Base-by-base conservation (phyloP, 2,888 invertebrate species). In the Amphipyra tragopoginis region DNA sequence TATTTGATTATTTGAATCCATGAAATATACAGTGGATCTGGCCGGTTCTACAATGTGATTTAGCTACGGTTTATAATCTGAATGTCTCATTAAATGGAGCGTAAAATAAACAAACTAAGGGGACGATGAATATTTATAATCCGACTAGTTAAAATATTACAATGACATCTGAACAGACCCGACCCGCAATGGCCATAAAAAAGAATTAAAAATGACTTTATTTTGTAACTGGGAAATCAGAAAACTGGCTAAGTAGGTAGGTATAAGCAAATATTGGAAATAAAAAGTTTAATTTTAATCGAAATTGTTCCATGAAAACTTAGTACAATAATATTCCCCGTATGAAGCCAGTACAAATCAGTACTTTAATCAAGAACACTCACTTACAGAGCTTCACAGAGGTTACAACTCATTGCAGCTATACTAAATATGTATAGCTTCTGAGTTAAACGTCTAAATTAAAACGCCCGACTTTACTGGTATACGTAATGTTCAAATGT, bases 401-500 rank as follows among this genome's bases (percentile, higher is more conserved):
- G 14, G 39, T 34, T 29, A 40, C 15, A 53, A 64, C 42, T 49
- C 49, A 59, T 63, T 69, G 43, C 36, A 5, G 45, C 38, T 36
- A 55, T 43, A 26, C 14, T 21, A 67, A 34, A 42, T 62, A 62
- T 58, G 53, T 69, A 55, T 53, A 73, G 53, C 55, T 56, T 54
- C 40, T 15, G 40, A 54, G 44, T 51, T 53, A 44, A 56, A 55
- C 40, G 15, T 52, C 52, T 66, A 66, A 60, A 75, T 71, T 67
- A 60, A 75, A 75, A 58, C 55, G 45, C 50, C n/a, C 58, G 57
- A 55, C 59, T 43, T 49, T 8, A 73, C 72, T 64, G 71, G 76
- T 57, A 64, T 67, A 68, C 47, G 57, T 68, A 76, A 21, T 21
- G 3, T 78, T 76, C 70, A 83, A 83, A 83, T 79, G 83, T 85